A percentile compares a stretch with the other conserved stretches of the same genome.
Conservation (phyloP, 2,113 vertebrate species). For the Callipepla squamata region DNA sequence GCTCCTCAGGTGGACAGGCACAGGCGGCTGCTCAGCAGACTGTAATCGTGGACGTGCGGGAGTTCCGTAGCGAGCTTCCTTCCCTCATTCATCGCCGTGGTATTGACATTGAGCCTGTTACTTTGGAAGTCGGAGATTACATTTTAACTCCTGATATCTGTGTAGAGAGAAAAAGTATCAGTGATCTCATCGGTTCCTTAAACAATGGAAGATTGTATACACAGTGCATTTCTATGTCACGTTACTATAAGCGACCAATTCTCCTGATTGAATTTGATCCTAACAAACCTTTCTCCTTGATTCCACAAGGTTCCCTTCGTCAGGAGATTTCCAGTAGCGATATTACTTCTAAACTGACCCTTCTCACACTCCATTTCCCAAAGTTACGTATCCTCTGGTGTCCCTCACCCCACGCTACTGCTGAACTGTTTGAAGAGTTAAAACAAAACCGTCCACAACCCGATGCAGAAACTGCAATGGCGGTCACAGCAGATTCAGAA, state of each 20-base stretch:
- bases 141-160: slow-evolving; percentile 93
- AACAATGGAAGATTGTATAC: slow-evolving; percentile 91
- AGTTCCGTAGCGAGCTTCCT: slow-evolving; percentile 95
- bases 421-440: slow-evolving; percentile 91
- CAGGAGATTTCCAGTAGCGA: slow-evolving; percentile 91
- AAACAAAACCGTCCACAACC: slow-evolving; percentile 87
- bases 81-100: slow-evolving; percentile 92
- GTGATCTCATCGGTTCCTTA: slow-evolving; percentile 92
- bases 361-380: slow-evolving; percentile 95
- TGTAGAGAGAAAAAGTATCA: slow-evolving; percentile 94
- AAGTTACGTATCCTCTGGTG: slow-evolving; percentile 94
- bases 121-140: slow-evolving; percentile 94
- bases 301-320: slow-evolving; percentile 81
- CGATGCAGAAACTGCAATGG: slow-evolving; percentile 81
- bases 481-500: slow-evolving; percentile 88
- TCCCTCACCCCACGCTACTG: slow-evolving; percentile 90
- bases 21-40: slow-evolving; percentile 79
- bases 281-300: slow-evolving; percentile 89
- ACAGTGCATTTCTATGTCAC: slow-evolving; percentile 92
- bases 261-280: slow-evolving; percentile 96
- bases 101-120: slow-evolving; percentile 94
- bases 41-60: slow-evolving; percentile 94
- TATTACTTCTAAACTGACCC: slow-evolving; percentile 89
- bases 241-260: slow-evolving; percentile 89
- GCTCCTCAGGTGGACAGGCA: slow-evolving; percentile 87